Percentiles rank a stretch among this genome's conserved stretches.
Evolutionary conservation across 1,140 invertebrate genomes (phyloP).

Genomic region (Chymomyza costata): DNA sequence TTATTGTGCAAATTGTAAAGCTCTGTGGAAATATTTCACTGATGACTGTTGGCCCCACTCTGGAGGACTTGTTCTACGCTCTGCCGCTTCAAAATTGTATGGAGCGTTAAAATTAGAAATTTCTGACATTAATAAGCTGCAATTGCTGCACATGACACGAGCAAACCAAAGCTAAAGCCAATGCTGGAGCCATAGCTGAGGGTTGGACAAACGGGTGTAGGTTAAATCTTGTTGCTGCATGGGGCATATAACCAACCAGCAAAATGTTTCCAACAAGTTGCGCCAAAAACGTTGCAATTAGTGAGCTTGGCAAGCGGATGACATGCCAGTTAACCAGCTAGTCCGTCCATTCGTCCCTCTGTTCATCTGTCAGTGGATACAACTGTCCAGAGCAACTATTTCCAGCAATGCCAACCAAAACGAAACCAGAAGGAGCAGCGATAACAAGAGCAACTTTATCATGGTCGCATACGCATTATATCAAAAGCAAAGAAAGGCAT

Average conservation of each 20-base stretch:
- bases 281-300: constrained; percentile 12
- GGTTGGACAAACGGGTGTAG: no score
- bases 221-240: no score
- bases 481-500: no score
- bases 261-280: neutral
- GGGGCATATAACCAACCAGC: no score
- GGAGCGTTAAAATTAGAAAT: constrained; percentile 68
- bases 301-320: neutral
- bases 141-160: constrained; percentile 65
- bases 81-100: constrained; percentile 34
- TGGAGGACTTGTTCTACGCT: neutral
- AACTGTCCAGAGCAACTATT: no score
- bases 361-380: no score
- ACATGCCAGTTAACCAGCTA: no score
- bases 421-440: no score
- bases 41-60: constrained; percentile 17
- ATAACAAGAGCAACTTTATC: no score
- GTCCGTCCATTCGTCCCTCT: no score
- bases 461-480: no score
- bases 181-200: constrained; percentile 1
- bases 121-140: constrained; percentile 70
- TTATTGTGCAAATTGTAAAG: constrained; percentile 67
- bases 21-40: constrained; percentile 65
- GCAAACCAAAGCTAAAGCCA: constrained; percentile 15
- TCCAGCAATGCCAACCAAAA: no score